Percentiles rank a stretch among this genome's conserved stretches.
These are phyloP conservation scores for Rhinoraja longicauda DNA, from an alignment of 2,797 vertebrate species.

Conservation along the genomic window DNA sequence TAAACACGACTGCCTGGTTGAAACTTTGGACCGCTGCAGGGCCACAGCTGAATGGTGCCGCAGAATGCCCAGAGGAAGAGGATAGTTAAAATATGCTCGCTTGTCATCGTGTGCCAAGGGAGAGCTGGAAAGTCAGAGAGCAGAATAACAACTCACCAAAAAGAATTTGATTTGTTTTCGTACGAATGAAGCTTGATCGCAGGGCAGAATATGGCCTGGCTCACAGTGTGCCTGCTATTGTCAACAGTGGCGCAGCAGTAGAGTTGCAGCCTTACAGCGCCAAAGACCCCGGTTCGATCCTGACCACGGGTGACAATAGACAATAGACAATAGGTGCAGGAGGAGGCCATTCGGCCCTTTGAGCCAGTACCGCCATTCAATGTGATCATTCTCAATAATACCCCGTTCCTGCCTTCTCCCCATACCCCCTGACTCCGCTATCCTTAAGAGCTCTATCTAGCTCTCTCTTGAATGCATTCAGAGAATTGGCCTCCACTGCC, in stretches of 20 bases:
- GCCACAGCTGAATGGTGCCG: not conserved
- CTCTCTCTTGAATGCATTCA: no score
- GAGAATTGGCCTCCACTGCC: no score
- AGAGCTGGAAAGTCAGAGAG: not conserved
- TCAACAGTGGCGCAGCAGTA: not conserved
- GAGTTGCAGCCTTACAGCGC: no score
- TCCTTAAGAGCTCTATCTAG: no score
- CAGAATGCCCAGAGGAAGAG: slow-evolving; percentile 4
- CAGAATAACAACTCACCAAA: not conserved
- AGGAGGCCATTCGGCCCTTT: no score
- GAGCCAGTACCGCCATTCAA: no score
- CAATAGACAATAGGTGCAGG: no score
- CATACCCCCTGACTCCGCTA: no score
- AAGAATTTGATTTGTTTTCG: slow-evolving; percentile 13
- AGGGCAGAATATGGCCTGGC: not conserved
- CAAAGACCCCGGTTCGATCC: no score
- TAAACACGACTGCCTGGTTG: slow-evolving; percentile 29
- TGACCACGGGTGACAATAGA: no score
- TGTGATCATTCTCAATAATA: no score
- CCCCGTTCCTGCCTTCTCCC: no score
- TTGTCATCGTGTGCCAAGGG: not conserved
- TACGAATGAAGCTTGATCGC: not conserved
- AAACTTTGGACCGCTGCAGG: not conserved
- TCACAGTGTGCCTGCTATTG: not conserved
- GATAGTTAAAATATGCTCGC: not conserved